These are phyloP conservation scores for Pterocles gutturalis DNA, from an alignment of 2,113 vertebrate genomes.

Conservation along the genomic window DNA sequence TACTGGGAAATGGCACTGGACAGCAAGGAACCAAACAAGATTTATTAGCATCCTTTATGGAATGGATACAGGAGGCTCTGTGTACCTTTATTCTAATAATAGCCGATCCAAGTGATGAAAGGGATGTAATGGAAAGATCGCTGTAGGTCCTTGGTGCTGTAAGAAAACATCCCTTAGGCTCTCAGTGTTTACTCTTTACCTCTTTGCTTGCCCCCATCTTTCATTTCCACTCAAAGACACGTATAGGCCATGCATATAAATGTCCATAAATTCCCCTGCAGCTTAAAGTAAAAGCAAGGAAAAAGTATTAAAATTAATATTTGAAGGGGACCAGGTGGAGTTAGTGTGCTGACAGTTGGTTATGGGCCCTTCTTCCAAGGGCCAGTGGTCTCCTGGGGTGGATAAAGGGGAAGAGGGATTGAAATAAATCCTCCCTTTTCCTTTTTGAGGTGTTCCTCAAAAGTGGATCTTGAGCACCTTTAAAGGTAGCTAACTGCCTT, in stretches of 20 bases:
- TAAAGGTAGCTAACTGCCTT: neutral
- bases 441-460: neutral
- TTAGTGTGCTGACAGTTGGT: neutral
- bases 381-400: neutral
- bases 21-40: neutral
- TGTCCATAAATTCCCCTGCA: neutral
- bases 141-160: neutral
- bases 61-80: neutral
- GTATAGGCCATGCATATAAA: rapidly evolving
- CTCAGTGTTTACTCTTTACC: neutral
- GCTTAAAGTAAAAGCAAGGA: neutral
- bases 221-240: neutral
- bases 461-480: neutral
- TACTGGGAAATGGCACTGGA: neutral
- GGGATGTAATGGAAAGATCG: neutral
- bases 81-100: neutral
- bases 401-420: neutral
- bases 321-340: neutral
- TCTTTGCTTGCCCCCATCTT: neutral
- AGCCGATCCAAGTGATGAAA: neutral
- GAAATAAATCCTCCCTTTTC: neutral
- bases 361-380: neutral
- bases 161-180: neutral
- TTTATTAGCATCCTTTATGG: neutral
- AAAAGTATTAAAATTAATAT: neutral